phyloP scores from a whole-genome alignment of 2,888 invertebrate species.

The Ochropacha duplaris region DNA sequence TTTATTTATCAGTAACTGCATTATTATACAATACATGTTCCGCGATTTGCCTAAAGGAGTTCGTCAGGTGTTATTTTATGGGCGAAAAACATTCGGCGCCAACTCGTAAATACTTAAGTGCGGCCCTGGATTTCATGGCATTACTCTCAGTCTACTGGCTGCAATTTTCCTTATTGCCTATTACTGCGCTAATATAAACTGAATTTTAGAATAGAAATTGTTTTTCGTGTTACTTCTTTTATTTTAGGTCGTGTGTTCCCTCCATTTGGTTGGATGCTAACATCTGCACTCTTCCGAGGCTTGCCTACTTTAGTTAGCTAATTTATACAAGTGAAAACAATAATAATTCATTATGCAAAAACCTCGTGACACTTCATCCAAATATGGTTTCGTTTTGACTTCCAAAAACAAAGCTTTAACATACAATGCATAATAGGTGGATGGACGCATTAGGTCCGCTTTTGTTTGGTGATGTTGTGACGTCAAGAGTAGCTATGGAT shows the following conservation, averaged over 20 bases:
- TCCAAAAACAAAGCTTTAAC: background rate
- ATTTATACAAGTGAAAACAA: background rate
- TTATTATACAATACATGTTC: background rate
- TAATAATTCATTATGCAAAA: background rate
- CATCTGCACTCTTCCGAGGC: no score
- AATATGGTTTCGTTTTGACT: background rate
- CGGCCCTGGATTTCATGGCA: conserved; percentile 4
- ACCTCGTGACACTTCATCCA: background rate
- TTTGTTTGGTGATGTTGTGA: background rate
- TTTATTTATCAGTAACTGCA: background rate
- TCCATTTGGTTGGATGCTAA: background rate
- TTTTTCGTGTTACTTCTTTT: conserved; percentile 3
- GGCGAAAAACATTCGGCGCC: background rate
- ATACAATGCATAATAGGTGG: background rate
- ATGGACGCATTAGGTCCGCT: background rate
- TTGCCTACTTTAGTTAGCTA: no score
- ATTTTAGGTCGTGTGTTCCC: background rate
- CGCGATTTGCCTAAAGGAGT: background rate
- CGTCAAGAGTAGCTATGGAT: background rate
- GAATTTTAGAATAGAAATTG: conserved; percentile 12
- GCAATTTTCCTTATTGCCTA: conserved; percentile 12
- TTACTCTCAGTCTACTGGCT: conserved; percentile 8
- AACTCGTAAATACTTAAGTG: conserved; percentile 3
- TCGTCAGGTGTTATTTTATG: background rate
- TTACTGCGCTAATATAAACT: conserved; percentile 8